Percentiles rank a stretch among this genome's conserved stretches.
Conservation (phyloP, 1,140 invertebrate genomes). For the Geopemphigus sp. region DNA sequence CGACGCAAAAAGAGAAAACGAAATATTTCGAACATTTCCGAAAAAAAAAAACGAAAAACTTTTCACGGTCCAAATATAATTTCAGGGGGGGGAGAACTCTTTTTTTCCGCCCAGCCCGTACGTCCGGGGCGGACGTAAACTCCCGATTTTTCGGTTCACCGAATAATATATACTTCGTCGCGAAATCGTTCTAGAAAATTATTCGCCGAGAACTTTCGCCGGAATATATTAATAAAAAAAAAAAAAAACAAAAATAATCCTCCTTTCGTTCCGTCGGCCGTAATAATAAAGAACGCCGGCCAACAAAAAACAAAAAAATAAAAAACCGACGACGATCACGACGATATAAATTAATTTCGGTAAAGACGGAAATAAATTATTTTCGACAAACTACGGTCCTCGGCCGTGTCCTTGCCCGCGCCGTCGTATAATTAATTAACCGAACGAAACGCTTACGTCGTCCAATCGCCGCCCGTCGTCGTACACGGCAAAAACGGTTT, state of each 20-base stretch:
- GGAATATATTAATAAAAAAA: conserved; percentile 37
- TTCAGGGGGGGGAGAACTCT: neutral
- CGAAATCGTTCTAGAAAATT: conserved; percentile 19
- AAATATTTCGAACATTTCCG: conserved; percentile 23
- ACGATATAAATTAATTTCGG: too few relatives aligned
- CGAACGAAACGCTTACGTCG: too few relatives aligned
- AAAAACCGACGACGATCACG: too few relatives aligned
- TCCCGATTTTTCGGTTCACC: conserved; percentile 39
- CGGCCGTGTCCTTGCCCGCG: too few relatives aligned
- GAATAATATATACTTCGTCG: conserved; percentile 20
- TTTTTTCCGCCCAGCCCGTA: neutral
- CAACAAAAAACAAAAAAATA: neutral
- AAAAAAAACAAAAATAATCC: conserved; percentile 1
- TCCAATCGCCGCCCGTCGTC: too few relatives aligned
- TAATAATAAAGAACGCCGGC: neutral
- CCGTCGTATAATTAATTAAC: too few relatives aligned
- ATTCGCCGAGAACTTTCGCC: conserved; percentile 23
- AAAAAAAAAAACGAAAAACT: conserved; percentile 13
- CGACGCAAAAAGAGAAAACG: neutral
- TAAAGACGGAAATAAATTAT: neutral
- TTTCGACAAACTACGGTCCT: conserved; percentile 1
- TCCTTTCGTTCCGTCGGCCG: neutral
- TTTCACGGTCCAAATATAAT: conserved; percentile 29
- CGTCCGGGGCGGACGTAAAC: conserved; percentile 25
- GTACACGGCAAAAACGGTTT: too few relatives aligned